Conservation (phyloP, 1,140 invertebrate species). For the Drosophila willistoni region DNA sequence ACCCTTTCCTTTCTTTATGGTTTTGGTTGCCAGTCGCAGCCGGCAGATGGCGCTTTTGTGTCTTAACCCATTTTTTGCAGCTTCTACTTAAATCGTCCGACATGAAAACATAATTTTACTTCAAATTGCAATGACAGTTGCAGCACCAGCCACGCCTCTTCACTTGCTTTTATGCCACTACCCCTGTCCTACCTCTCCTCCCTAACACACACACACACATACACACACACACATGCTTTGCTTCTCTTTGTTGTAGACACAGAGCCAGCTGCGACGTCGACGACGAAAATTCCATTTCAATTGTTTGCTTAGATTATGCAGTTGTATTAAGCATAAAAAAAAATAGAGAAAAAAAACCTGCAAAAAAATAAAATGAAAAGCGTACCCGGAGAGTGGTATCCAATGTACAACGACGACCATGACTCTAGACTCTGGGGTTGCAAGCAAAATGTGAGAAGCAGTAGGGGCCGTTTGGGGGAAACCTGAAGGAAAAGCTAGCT, state of each 20-base stretch:
- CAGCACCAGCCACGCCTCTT: conserved; percentile 68
- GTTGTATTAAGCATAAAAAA: conserved; percentile 69
- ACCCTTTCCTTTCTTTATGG: conserved; percentile 7
- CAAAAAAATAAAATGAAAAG: conserved; percentile 8
- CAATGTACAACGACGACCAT: conserved; percentile 20
- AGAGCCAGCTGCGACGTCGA: conserved; percentile 39
- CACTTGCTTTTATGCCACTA: conserved; percentile 38
- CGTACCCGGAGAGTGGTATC: conserved; percentile 4
- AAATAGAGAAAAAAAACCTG: conserved; percentile 10
- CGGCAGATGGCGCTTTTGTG: conserved; percentile 56
- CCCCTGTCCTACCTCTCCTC: neutral
- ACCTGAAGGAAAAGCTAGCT: conserved; percentile 25
- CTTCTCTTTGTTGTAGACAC: conserved; percentile 39
- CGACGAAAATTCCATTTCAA: conserved; percentile 79
- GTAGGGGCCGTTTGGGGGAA: neutral
- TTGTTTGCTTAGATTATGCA: conserved; percentile 81
- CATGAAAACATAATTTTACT: conserved; percentile 81
- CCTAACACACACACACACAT: conserved; percentile 45
- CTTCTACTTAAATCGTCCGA: conserved; percentile 63
- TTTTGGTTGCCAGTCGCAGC: conserved; percentile 23
- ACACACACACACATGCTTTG: conserved; percentile 35
- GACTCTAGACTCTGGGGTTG: conserved; percentile 38
- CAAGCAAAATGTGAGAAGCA: conserved; percentile 21
- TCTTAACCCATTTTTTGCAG: conserved; percentile 58
- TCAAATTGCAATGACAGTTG: conserved; percentile 76